These are phyloP conservation scores for Vanessa tameamea DNA, from an alignment of 1,140 invertebrate species.

Conservation along the genomic window DNA sequence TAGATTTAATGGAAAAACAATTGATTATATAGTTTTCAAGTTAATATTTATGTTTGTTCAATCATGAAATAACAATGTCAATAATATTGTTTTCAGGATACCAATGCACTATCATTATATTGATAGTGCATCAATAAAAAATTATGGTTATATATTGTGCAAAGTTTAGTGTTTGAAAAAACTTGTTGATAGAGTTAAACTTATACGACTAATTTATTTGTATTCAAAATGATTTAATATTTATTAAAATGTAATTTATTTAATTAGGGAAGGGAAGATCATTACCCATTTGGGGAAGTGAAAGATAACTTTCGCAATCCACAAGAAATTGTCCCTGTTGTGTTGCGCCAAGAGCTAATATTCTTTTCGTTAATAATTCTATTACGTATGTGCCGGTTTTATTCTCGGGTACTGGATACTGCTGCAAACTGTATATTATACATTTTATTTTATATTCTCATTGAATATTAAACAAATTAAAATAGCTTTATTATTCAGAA, in stretches of 20 bases:
- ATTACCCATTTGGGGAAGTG: conserved; percentile 86
- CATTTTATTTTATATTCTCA: conserved; percentile 1
- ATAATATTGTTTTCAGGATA: too few relatives aligned
- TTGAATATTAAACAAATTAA: neutral
- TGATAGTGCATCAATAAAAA: too few relatives aligned
- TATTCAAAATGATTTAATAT: neutral
- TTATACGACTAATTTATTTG: too few relatives aligned
- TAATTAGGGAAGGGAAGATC: neutral
- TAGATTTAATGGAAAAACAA: too few relatives aligned
- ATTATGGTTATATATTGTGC: too few relatives aligned
- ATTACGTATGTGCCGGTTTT: conserved; percentile 92
- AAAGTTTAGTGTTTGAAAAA: too few relatives aligned
- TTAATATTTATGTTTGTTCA: too few relatives aligned
- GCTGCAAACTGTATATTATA: conserved; percentile 82
- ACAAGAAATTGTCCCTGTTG: conserved; percentile 95
- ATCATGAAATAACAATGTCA: too few relatives aligned
- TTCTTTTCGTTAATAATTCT: conserved; percentile 91
- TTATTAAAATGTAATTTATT: neutral
- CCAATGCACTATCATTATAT: too few relatives aligned
- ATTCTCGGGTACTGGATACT: conserved; percentile 92
- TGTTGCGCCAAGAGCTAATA: conserved; percentile 91
- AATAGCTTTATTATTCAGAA: neutral
- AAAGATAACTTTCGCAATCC: conserved; percentile 96
- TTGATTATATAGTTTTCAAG: too few relatives aligned
- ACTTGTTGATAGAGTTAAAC: too few relatives aligned